These are phyloP conservation scores for Bos javanicus DNA, from an alignment of 2,113 vertebrate species.

Conservation along the genomic window DNA sequence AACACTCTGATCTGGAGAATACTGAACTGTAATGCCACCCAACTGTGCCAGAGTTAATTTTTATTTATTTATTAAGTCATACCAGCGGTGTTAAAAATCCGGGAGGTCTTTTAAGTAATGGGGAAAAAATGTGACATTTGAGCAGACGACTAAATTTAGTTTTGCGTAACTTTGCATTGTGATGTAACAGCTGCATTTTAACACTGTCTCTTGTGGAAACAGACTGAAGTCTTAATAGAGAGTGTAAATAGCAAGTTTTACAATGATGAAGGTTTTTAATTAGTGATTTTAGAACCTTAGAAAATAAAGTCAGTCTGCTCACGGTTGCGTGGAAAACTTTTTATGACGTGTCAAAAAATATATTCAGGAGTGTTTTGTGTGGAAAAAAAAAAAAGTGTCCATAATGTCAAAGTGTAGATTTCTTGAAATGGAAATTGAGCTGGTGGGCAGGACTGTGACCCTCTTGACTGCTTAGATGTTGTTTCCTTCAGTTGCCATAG, in stretches of 20 bases:
- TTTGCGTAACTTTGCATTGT: neutral
- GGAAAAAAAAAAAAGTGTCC: neutral
- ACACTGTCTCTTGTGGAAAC: neutral
- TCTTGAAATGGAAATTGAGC: neutral
- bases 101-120: constrained; percentile 18
- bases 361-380: neutral
- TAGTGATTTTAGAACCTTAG: neutral
- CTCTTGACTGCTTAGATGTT: neutral
- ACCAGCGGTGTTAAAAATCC: neutral
- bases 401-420: neutral
- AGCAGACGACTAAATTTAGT: constrained; percentile 18
- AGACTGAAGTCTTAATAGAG: neutral
- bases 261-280: neutral
- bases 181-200: constrained; percentile 12
- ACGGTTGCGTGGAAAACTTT: neutral
- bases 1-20: neutral
- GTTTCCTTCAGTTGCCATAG: neutral
- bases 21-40: neutral
- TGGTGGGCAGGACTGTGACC: neutral
- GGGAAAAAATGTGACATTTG: neutral
- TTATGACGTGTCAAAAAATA: neutral
- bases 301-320: neutral
- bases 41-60: neutral
- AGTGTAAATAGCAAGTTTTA: neutral
- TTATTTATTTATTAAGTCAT: neutral